These are phyloP conservation scores for Leptura quadrifasciata DNA, from an alignment of 2,888 invertebrate genomes.

Conservation along the genomic window DNA sequence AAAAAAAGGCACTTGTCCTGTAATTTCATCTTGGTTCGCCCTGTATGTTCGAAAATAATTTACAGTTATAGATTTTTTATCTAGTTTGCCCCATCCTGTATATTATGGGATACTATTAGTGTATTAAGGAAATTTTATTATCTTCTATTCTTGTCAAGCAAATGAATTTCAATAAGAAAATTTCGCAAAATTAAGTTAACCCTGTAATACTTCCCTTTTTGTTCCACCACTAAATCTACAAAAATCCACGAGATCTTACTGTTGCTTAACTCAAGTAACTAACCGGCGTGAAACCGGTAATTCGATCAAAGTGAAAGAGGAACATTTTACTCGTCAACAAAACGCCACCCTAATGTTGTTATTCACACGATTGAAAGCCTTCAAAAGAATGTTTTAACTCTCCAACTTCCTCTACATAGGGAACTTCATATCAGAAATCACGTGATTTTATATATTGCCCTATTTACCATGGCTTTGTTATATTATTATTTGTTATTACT, in stretches of 20 bases:
- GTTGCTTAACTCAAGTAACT: background rate
- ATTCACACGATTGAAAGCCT: constrained; percentile 7
- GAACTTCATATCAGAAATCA: background rate
- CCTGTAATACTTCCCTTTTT: background rate
- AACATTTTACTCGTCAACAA: background rate
- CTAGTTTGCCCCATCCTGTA: too few relatives aligned
- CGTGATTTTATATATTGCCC: background rate
- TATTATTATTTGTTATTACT: too few relatives aligned
- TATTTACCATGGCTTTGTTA: too few relatives aligned
- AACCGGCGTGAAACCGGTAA: constrained; percentile 1
- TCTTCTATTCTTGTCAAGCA: too few relatives aligned
- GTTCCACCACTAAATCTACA: background rate
- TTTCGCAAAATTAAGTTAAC: background rate
- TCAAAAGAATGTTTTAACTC: constrained; percentile 7
- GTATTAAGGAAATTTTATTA: too few relatives aligned
- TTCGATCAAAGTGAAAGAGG: constrained; percentile 7
- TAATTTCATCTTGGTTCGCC: too few relatives aligned
- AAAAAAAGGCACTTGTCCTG: too few relatives aligned
- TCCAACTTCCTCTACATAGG: background rate
- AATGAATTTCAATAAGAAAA: background rate
- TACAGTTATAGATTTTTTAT: too few relatives aligned
- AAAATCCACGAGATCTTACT: background rate
- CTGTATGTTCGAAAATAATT: background rate
- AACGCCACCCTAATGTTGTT: constrained; percentile 1
- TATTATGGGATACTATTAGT: too few relatives aligned